Evolutionary conservation across 2,888 invertebrate genomes (phyloP).

Genomic region (Cheiracanthium punctorium): DNA sequence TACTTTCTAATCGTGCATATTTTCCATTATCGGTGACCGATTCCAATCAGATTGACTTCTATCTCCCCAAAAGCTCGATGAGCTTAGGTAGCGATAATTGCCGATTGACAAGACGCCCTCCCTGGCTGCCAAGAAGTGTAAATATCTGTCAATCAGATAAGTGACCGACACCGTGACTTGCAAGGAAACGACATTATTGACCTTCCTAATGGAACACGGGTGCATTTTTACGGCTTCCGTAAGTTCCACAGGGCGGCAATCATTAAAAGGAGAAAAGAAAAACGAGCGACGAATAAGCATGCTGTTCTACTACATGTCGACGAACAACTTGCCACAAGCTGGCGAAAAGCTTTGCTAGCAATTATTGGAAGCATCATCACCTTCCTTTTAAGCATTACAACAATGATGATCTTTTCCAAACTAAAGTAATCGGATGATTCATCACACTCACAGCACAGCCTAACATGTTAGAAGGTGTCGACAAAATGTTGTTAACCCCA

Average conservation of each 20-base stretch:
- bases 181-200: constrained; percentile 60
- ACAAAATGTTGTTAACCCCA: no score
- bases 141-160: constrained; percentile 56
- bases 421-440: no score
- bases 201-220: constrained; percentile 33
- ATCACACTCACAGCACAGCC: no score
- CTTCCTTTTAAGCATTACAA: no score
- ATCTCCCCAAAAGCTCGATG: constrained; percentile 20
- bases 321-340: constrained; percentile 35
- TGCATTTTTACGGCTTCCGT: constrained; percentile 50
- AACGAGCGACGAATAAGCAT: background rate
- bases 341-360: no score
- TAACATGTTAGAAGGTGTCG: no score
- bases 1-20: constrained; percentile 54
- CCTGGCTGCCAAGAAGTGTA: constrained; percentile 11
- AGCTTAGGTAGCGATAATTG: constrained; percentile 45
- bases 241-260: constrained; percentile 8
- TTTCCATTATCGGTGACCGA: constrained; percentile 27
- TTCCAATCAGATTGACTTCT: constrained; percentile 34
- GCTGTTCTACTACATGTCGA: constrained; percentile 24
- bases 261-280: constrained; percentile 27
- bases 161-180: constrained; percentile 56
- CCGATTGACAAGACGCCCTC: constrained; percentile 38
- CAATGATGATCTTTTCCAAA: no score
- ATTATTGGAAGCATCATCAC: no score